These are phyloP conservation scores for Sinocyclocheilus anshuiensis DNA, from an alignment of 2,113 vertebrate species.

Conservation along the genomic window DNA sequence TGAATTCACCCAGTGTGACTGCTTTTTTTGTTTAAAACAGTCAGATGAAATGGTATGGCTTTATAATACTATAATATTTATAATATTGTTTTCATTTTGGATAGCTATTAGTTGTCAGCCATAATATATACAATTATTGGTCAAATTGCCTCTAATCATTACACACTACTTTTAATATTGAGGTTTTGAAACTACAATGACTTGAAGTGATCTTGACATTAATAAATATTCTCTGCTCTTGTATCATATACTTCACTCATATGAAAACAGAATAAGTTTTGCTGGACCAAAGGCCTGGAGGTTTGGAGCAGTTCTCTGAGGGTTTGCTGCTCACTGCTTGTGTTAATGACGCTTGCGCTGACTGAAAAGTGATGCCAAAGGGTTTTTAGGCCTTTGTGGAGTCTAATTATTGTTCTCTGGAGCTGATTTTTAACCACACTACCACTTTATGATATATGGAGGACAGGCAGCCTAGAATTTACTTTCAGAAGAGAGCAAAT, in stretches of 20 bases:
- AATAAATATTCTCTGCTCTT: neutral
- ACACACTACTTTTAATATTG: neutral
- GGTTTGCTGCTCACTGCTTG: conserved; percentile 28
- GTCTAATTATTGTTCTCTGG: neutral
- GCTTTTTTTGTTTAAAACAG: neutral
- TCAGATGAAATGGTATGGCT: neutral
- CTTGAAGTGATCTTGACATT: neutral
- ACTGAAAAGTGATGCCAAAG: conserved; percentile 42
- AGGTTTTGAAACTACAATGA: neutral
- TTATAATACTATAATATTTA: neutral
- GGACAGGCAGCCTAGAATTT: neutral
- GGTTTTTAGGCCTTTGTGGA: conserved; percentile 27
- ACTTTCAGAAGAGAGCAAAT: conserved; percentile 8
- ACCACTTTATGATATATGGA: conserved; percentile 30
- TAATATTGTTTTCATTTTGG: neutral
- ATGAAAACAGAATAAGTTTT: conserved; percentile 17
- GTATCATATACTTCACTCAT: neutral
- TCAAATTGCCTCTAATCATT: neutral
- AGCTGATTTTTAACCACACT: conserved; percentile 22
- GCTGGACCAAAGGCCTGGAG: conserved; percentile 15
- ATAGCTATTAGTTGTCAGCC: neutral
- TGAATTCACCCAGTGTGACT: neutral
- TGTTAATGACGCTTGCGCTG: conserved; percentile 51
- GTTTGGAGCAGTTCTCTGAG: conserved; percentile 42
- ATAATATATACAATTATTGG: neutral